phyloP scores from a whole-genome alignment of 2,797 vertebrate genomes.

The Varecia variegata region DNA sequence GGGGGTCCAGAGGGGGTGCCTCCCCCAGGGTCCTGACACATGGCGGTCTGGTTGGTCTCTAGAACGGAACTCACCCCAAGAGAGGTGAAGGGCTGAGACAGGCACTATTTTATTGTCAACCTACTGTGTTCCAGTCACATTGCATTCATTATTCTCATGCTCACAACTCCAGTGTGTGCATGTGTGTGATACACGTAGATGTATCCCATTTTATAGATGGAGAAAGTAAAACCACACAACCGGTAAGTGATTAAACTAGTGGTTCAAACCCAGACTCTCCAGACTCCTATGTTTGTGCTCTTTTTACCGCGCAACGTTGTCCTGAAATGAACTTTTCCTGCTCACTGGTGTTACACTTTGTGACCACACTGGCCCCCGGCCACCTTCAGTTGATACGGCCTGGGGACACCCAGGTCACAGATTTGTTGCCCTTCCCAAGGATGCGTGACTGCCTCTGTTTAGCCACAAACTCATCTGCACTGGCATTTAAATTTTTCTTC shows the following conservation, averaged over 20 bases:
- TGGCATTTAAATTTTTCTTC: not conserved
- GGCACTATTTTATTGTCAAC: not conserved
- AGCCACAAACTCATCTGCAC: rapidly evolving
- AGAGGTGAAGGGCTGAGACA: not conserved
- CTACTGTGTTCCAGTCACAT: not conserved
- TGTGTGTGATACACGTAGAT: not conserved
- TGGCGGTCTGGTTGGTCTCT: not conserved
- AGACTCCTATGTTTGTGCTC: rapidly evolving
- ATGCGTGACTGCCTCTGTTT: too few species aligned
- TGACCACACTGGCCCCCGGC: not conserved
- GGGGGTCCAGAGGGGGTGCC: not conserved
- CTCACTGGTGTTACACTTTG: not conserved
- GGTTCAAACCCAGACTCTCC: not conserved
- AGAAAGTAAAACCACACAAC: not conserved
- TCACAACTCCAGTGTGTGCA: not conserved
- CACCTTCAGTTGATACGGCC: not conserved
- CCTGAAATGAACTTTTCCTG: not conserved
- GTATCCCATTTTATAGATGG: not conserved
- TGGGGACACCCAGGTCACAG: not conserved
- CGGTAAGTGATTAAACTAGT: not conserved
- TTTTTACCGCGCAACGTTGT: not conserved
- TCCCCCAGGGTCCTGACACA: not conserved
- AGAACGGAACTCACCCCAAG: not conserved
- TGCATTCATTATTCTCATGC: not conserved
- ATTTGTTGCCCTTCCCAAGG: too few species aligned